Conservation (phyloP, 92 coral and sea anemone genomes). For the Epizoanthus ramosus region DNA sequence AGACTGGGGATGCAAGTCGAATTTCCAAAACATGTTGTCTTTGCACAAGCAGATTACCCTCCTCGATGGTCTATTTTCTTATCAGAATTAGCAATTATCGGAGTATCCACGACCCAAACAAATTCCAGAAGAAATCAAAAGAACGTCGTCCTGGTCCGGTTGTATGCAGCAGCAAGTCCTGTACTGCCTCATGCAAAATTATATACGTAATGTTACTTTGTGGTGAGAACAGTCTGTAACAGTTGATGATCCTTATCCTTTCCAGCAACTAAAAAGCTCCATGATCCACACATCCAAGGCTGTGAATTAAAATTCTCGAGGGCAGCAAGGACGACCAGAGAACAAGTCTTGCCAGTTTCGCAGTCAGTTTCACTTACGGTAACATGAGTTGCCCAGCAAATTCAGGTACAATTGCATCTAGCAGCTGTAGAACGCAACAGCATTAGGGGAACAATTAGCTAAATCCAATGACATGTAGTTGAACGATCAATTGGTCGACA, state of each 20-base stretch:
- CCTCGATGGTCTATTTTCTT: constrained; percentile 42
- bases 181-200: constrained; percentile 33
- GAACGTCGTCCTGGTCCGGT: constrained; percentile 21
- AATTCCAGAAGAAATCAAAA: constrained; percentile 47
- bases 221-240: constrained; percentile 14
- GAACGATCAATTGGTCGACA: constrained; percentile 12
- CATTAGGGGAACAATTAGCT: constrained; percentile 26
- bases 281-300: constrained; percentile 32
- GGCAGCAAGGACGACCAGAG: constrained; percentile 3
- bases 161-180: constrained; percentile 1
- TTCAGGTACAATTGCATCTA: constrained; percentile 7
- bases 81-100: constrained; percentile 36
- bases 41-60: constrained; percentile 32
- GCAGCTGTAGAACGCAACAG: constrained; percentile 56
- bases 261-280: constrained; percentile 35
- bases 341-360: constrained; percentile 18
- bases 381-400: constrained; percentile 29
- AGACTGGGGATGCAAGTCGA: constrained; percentile 95
- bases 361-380: constrained; percentile 35
- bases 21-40: constrained; percentile 97
- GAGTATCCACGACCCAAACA: constrained; percentile 41
- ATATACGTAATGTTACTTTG: not conserved
- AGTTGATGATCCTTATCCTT: constrained; percentile 31
- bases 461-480: constrained; percentile 9
- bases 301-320: constrained; percentile 2